Evolutionary conservation across 2,888 invertebrate genomes (phyloP), one percentile per base, ranked within the genome.

Genomic region (Perizoma affinitatum): DNA sequence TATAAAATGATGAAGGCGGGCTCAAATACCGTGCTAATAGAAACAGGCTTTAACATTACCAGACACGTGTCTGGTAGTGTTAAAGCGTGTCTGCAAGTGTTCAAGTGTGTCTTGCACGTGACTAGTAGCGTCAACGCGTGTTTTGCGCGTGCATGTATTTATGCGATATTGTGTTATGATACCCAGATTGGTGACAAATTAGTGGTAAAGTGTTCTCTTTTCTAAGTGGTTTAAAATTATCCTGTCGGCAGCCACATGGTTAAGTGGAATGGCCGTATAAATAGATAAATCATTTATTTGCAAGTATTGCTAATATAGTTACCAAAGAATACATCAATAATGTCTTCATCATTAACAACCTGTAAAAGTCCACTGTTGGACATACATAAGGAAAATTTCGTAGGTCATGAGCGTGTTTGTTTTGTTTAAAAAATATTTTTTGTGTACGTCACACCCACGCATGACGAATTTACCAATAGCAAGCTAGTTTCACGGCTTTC

Each of bases 381-480:
- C n/a, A n/a, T n/a, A n/a, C n/a, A n/a, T n/a, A n/a, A n/a, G n/a
- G n/a, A n/a, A n/a, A n/a, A n/a, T n/a, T n/a, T n/a, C n/a, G n/a
- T n/a, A n/a, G n/a, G n/a, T n/a, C n/a, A n/a, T n/a, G n/a, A n/a
- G n/a, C 22, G 22, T 22, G 22, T 22, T 22, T 22, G 22, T 22
- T 22, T 22, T 22, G 3, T 22, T 22, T 22, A 22, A 22, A 22
- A 22, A 22, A 22, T 22, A 22, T 22, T 22, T 22, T 22, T 22
- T 22, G 22, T 22, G 22, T n/a, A 22, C 22, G 22, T 22, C 42
- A 71, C 80, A 69, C 80, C 80, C 67, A 80, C 84, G 79, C 79
- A 72, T 79, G 74, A 66, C 83, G 65, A 82, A 86, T 79, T 66
- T 44, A 50, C 73, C 75, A 79, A 80, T 80, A 73, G 43, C 75